Base-by-base conservation (phyloP, 1,140 invertebrate species). In the Drosophila simulans region DNA sequence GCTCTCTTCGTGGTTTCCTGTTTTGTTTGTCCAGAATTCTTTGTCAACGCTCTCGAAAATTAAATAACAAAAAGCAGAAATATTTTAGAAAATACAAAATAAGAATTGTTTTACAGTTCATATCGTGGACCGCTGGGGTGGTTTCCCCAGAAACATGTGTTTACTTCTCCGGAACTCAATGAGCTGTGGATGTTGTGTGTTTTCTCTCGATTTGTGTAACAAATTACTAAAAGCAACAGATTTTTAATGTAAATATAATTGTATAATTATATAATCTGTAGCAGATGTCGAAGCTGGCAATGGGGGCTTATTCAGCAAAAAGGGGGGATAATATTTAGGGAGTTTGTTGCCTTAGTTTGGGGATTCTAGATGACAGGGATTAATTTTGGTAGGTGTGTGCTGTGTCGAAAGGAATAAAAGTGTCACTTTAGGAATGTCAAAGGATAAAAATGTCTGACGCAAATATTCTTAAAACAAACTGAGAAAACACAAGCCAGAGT, bases 181-280 rank as follows among this genome's bases (percentile, higher is more conserved):
- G 37, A 68, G 13, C 64, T 68, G 0, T 53, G 45, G n/a, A 42
- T 65, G 60, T 68, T 68, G 46, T 65, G 46, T 31, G 31, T 55
- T 42, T 56, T 56, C 20, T 49, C 35, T 86, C 31, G 40, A 48
- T 65, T 69, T 70, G 40, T 66, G 46, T 60, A 72, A 88, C 62
- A 88, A 79, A 82, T 79, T 82, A 79, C 74, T 46, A 27, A 88
- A 73, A 73, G 70, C 70, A 77, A 89, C 83, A 88, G 80, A 88
- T 83, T 88, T 88, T 89, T 89, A 88, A 88, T 88, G 79, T 88
- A 80, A 72, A 88, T 88, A 89, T 89, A 89, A 89, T 89, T 88
- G 83, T 88, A 77, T 88, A 88, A 89, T 88, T 88, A 76, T 70
- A 88, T 88, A 88, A 88, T 88, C 84, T 59, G 43, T 43, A 57